Percentiles rank a stretch among this genome's conserved stretches.
Evolutionary conservation across 2,888 invertebrate genomes (phyloP).

Genomic region (Geotrupes spiniger): DNA sequence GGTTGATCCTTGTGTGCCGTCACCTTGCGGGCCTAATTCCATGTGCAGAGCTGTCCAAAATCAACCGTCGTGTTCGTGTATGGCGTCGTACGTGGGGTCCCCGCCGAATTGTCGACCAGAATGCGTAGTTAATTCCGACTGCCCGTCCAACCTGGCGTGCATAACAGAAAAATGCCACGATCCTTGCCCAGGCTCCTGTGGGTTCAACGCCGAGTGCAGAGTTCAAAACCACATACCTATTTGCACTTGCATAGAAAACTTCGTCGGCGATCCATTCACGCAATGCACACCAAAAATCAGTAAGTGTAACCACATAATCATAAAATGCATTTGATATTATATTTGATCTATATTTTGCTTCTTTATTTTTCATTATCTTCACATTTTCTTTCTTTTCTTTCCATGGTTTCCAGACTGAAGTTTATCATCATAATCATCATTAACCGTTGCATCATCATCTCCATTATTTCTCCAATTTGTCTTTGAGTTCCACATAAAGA

Average conservation of each 20-base stretch:
- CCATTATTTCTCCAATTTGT: too few relatives aligned
- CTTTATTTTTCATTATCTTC: too few relatives aligned
- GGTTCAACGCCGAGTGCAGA: conserved; percentile 67
- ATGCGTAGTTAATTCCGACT: conserved; percentile 68
- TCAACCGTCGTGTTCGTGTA: conserved; percentile 67
- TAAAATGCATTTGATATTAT: background rate
- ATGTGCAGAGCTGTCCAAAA: conserved; percentile 57
- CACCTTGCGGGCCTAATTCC: conserved; percentile 64
- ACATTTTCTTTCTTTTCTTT: too few relatives aligned
- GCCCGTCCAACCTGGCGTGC: conserved; percentile 64
- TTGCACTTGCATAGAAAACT: conserved; percentile 60
- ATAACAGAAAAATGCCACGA: conserved; percentile 70
- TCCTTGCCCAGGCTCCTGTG: conserved; percentile 70
- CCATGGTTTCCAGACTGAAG: too few relatives aligned
- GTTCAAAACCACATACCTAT: conserved; percentile 69
- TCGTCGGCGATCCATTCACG: conserved; percentile 66
- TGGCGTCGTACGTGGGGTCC: conserved; percentile 65
- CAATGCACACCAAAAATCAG: conserved; percentile 55
- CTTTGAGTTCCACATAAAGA: too few relatives aligned
- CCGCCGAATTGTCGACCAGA: conserved; percentile 76
- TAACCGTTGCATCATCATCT: too few relatives aligned
- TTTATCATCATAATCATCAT: too few relatives aligned
- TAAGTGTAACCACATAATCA: conserved; percentile 15
- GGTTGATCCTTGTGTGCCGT: conserved; percentile 58
- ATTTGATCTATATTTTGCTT: too few relatives aligned